Percentiles rank a stretch among this genome's conserved stretches.
phyloP scores from a whole-genome alignment of 53 echinoderm and acorn worm species.

The Holothuria scabra region DNA sequence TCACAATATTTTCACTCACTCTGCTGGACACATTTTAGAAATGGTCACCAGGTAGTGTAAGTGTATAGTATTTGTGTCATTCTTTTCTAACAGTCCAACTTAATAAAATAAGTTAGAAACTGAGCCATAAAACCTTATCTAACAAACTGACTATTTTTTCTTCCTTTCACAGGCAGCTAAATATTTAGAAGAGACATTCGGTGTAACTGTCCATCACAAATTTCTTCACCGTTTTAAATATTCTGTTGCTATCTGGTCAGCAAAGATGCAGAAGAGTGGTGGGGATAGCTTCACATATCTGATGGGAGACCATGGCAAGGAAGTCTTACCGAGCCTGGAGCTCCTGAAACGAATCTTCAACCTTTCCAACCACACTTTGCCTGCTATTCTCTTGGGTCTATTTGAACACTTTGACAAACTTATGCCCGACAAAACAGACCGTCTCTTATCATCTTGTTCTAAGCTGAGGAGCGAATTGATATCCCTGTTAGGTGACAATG shows the following conservation, averaged over 20 bases:
- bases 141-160: not conserved
- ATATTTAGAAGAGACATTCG: slow-evolving; percentile 80
- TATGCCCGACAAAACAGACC: slow-evolving; percentile 64
- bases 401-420: slow-evolving; percentile 66
- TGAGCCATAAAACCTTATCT: no score
- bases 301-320: slow-evolving; percentile 78
- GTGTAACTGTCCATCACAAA: slow-evolving; percentile 68
- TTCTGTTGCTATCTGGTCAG: slow-evolving; percentile 81
- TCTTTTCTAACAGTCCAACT: no score
- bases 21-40: no score
- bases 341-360: slow-evolving; percentile 73
- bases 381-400: slow-evolving; percentile 80
- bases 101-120: no score
- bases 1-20: no score
- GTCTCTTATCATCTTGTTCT: slow-evolving; percentile 63
- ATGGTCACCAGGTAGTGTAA: no score
- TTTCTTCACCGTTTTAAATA: slow-evolving; percentile 75
- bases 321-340: slow-evolving; percentile 72
- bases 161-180: slow-evolving; percentile 65
- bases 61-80: no score
- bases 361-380: slow-evolving; percentile 84
- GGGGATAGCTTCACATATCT: slow-evolving; percentile 70
- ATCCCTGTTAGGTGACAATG: slow-evolving; percentile 82
- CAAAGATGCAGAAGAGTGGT: slow-evolving; percentile 79
- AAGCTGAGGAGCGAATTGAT: slow-evolving; percentile 79